Evolutionary conservation across 2,113 vertebrate species (phyloP), one percentile per base, ranked within the genome.

Genomic region (Nesoenas mayeri): DNA sequence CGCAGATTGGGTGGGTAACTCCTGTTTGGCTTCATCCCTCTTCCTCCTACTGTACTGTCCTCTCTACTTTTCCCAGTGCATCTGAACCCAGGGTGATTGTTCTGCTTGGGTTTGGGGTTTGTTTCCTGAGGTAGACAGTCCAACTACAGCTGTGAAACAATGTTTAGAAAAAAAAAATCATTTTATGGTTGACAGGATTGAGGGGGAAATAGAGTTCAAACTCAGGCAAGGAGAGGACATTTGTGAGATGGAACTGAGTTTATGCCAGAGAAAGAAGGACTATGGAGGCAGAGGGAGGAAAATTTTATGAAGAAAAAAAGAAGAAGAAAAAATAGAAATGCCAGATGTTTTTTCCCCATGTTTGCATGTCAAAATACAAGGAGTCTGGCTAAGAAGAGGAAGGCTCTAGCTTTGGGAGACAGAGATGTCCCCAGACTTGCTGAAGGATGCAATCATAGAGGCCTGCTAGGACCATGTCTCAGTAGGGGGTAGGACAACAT

Each of bases 391-490:
- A 66, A 53, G 38, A 56, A 44, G 20, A 73, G 8, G 9, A 84
- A 34, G 7, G 14, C 10, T 66, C 13, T 12, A 17, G 29, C 18
- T 34, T 25, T 56, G 18, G 12, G 31, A 66, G 31, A 32, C 9
- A 34, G 29, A 66, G 15, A 40, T 65, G n/a, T 57, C 32, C 20
- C 44, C 44, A 78, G 36, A 58, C 16, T 47, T 40, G 20, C 10
- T 57, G 60, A 94, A 38, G 11, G 28, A 67, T 15, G 12, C 0
- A 0, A 5, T n/a, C 31, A 32, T 0, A 0, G 58, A 38, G 9
- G 29, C 16, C 53, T 78, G 31, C 38, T 86, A 26, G 15, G 28
- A 18, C 21, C 8, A 36, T 28, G 15, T 12, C n/a, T 65, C 44
- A 17, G 5, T 20, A 78, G 19, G 14, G 14, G 6, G 28, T 7